Evolutionary conservation across 2,888 invertebrate genomes (phyloP), one percentile per base, ranked within the genome.

Genomic region (Flexamia atlantica): DNA sequence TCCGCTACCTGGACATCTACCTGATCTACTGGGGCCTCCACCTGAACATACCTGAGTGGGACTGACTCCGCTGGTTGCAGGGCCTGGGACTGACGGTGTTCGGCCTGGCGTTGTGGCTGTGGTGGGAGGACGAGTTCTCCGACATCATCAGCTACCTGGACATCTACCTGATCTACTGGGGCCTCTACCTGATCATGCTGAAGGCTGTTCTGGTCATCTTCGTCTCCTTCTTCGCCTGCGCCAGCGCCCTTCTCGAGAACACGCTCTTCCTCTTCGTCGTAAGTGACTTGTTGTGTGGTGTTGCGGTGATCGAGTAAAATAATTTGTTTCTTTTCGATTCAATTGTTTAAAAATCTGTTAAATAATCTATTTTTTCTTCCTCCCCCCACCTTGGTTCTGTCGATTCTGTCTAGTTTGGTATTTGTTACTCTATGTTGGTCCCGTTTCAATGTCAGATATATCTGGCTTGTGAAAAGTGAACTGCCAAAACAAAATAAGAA

Each of bases 21-120:
- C 92, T 94, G 85, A 97, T 96, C 90, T 97, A 97, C 91, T 95
- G 94, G 85, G 97, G 97, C 1, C 92, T 96, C 87, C 97, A 97
- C 89, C 93, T 98, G 85, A 92, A 97, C 85, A 93, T 97, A 83
- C 92, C 94, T 76, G 92, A 93, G 0, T 93, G n/a, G 40, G n/a
- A n/a, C n/a, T n/a, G n/a, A n/a, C n/a, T n/a, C n/a, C 40, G 7
- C 40, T 5, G 40, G 5, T 40, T 12, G 7, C 92, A 96, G 96
- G 92, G 97, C 88, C 92, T 97, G 85, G 96, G 96, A n/a, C 93
- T 94, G 0, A 92, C 94, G 12, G 91, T 97, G 87, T 95, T 97
- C 88, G 95, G 95, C 0, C 90, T 97, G 14, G 94, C 95, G 84
- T 91, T 97, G 81, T 97, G 97, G 96, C 92, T 97, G 87, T 93